Evolutionary conservation across 2,113 vertebrate genomes (phyloP).

Genomic region (Abramis brama): DNA sequence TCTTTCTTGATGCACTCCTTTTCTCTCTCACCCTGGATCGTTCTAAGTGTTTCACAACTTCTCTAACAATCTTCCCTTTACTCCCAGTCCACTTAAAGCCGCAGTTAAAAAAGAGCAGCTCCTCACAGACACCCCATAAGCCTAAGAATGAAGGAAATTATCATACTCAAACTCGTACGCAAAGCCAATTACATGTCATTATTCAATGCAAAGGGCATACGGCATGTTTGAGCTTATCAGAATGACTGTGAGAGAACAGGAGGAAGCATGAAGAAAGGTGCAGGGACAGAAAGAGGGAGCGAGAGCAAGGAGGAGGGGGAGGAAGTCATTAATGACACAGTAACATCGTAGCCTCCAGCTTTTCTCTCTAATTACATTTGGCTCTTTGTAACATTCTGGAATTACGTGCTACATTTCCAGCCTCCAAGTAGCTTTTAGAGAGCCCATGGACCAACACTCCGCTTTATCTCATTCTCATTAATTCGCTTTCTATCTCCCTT

Average conservation of each 20-base stretch:
- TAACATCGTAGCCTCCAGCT: constrained; percentile 52
- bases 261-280: constrained; percentile 5
- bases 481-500: constrained; percentile 21
- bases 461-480: constrained; percentile 42
- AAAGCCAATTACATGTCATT: constrained; percentile 31
- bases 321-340: constrained; percentile 50
- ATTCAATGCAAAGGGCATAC: constrained; percentile 26
- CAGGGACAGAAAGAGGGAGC: neutral
- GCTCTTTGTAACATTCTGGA: constrained; percentile 48
- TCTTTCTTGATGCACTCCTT: neutral
- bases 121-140: neutral
- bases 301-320: neutral
- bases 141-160: constrained; percentile 3
- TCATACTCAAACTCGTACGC: neutral
- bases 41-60: constrained; percentile 1
- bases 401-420: constrained; percentile 42
- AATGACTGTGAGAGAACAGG: neutral
- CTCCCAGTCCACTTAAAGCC: constrained; percentile 2
- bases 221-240: constrained; percentile 4
- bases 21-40: neutral
- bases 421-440: constrained; percentile 39
- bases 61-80: constrained; percentile 1
- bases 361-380: constrained; percentile 44
- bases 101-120: constrained; percentile 11
- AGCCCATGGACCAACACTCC: constrained; percentile 22